These are phyloP conservation scores for Lasioglossum marginatum DNA, from an alignment of 2,888 invertebrate species.

Conservation along the genomic window DNA sequence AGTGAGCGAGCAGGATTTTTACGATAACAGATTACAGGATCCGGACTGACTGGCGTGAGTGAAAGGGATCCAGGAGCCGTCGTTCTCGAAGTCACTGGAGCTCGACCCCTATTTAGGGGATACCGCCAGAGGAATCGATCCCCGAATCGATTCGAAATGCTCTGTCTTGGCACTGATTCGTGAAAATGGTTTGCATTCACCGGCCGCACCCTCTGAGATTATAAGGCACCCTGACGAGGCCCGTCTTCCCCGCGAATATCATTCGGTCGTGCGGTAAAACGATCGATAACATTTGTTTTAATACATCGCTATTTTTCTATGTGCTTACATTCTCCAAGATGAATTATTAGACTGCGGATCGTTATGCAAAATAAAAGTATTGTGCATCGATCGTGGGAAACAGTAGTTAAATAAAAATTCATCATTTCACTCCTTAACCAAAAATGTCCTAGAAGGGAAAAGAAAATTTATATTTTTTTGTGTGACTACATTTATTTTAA, in stretches of 20 bases:
- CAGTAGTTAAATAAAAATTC: too few relatives aligned
- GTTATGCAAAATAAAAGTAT: too few relatives aligned
- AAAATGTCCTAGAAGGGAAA: too few relatives aligned
- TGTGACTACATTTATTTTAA: too few relatives aligned
- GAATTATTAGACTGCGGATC: too few relatives aligned
- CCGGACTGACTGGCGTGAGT: slow-evolving; percentile 64
- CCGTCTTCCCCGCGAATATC: background rate
- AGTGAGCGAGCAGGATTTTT: slow-evolving; percentile 77
- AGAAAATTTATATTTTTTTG: too few relatives aligned
- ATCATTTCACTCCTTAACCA: too few relatives aligned
- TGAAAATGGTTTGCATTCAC: background rate
- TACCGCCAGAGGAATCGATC: slow-evolving; percentile 46
- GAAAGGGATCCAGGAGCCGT: slow-evolving; percentile 60
- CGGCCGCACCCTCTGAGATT: background rate
- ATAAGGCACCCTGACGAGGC: background rate
- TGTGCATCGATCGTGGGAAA: too few relatives aligned
- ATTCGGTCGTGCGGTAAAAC: background rate
- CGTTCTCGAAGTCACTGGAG: slow-evolving; percentile 60
- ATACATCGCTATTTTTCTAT: background rate
- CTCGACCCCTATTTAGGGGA: slow-evolving; percentile 49
- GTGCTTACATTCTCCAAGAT: background rate
- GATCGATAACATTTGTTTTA: background rate
- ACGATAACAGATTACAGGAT: slow-evolving; percentile 81
- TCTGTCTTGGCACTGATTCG: slow-evolving; percentile 21
- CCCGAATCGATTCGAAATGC: slow-evolving; percentile 32